Base-by-base conservation (phyloP, 2,888 invertebrate species). In the Dryocosmus kuriphilus region DNA sequence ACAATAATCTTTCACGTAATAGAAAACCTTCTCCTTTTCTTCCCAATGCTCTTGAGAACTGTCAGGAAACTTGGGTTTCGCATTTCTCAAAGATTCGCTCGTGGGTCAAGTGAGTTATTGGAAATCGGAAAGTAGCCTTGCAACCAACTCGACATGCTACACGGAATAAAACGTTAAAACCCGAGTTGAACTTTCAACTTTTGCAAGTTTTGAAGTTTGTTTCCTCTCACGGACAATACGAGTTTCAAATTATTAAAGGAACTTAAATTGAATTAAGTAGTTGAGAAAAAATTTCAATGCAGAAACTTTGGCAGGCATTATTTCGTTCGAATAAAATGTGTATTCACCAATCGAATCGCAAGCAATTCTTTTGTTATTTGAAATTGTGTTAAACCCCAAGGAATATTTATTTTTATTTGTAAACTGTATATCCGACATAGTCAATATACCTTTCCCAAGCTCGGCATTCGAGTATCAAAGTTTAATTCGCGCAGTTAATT, bases 1-100 rank as follows among this genome's bases (percentile, higher is more conserved):
- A 51, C 46, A 71, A 51, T 30, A 71, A 51, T 51, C 46, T 71
- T 71, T 51, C n/a, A 71, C 30, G 51, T 71, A 71, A 71, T 71
- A 30, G 71, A 71, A 71, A 71, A 71, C 35, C 35, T 61, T n/a
- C 71, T 71, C 41, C 51, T 71, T 51, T 27, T 71, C 71, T 71
- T 71, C 7, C 51, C 14, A 51, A 30, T 30, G 51, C 71, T 71
- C 71, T 71, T 71, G 46, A 71, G 51, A 71, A 71, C 71, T 46
- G 76, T 71, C 80, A 79, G 76, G 82, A 84, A 84, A 85, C 79
- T 84, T 81, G 82, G 76, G 78, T 77, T 81, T 79, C 78, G 81
- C 78, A 82, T 84, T 82, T 84, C 83, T 82, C 82, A 78, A 79
- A 80, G 81, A 71, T 71, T 71, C 41, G 71, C 51, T 71, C 51